Base-by-base conservation (phyloP, 2,888 invertebrate genomes). In the Horisme vitalbata region DNA sequence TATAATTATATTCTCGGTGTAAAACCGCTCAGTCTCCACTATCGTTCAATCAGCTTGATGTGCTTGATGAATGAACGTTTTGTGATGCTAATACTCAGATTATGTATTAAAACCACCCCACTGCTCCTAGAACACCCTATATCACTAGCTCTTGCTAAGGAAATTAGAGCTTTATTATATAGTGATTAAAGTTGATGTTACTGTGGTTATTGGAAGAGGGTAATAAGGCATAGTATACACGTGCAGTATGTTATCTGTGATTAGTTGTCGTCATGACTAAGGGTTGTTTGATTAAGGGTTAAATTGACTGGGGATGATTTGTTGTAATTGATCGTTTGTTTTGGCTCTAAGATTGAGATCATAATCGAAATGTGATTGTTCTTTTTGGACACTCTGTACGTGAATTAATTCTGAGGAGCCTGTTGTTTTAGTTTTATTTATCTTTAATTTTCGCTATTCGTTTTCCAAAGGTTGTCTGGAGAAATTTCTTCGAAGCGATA, bases 51-150 rank as follows among this genome's bases (percentile, higher is more conserved):
- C 84, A 75, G 65, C 66, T 71, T 80, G 82, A 83, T 82, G 78
- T 77, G 68, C 70, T 64, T 83, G 87, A 87, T 86, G 86, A 87
- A 88, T 83, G 83, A 79, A 84, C 73, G 82, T 81, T 86, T 86
- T 87, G 85, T 85, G 81, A 85, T 86, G 84, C 55, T 61, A 59
- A 61, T 63, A 71, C 59, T 45, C 59, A 57, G 58, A 62, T 58
- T 59, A 59, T 52, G 41, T 57, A 58, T 52, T 41, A 52, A 55
- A 62, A 59, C 52, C 52, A 57, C 55, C 53, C 55, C 43, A 13
- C 26, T 21, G 27, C 32, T 13, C n/a, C 8, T 12, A 27, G 10
- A 47, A 51, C 38, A 37, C 23, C 49, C 11, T 47, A 53, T 31
- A 45, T 28, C 31, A 12, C 32, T 4, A 0, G 5, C 5, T 33